These are phyloP conservation scores for Phyllostomus discolor DNA, from an alignment of 2,113 vertebrate species.

Conservation along the genomic window DNA sequence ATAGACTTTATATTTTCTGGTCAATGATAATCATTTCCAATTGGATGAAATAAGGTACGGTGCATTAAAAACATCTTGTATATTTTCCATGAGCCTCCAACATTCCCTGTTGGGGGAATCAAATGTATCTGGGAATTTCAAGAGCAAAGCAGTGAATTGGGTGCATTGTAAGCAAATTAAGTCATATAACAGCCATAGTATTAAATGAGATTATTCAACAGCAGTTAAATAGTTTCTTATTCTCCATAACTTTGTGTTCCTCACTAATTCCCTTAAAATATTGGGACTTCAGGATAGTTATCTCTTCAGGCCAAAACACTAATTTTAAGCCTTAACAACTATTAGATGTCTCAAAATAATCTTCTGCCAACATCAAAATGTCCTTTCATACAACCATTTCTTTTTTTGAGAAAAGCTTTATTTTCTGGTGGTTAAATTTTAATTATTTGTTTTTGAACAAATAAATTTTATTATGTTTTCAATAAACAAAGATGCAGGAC, in stretches of 20 bases:
- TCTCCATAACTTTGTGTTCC: background rate
- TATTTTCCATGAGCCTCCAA: background rate
- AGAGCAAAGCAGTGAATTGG: background rate
- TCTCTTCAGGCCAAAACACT: background rate
- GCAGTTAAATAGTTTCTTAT: background rate
- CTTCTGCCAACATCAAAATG: background rate
- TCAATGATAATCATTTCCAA: background rate
- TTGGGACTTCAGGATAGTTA: background rate
- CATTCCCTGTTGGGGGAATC: background rate
- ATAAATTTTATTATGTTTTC: conserved; percentile 29
- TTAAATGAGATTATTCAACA: background rate
- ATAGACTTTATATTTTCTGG: background rate
- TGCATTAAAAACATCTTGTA: background rate
- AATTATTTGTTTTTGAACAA: conserved; percentile 61
- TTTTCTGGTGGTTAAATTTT: conserved; percentile 48
- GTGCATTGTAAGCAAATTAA: background rate
- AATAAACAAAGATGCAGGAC: conserved; percentile 40
- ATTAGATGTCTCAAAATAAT: conserved; percentile 13
- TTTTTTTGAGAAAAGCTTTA: conserved; percentile 38
- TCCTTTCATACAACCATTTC: background rate
- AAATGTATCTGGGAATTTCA: background rate
- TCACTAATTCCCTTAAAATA: conserved; percentile 8
- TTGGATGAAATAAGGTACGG: background rate
- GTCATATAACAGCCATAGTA: background rate
- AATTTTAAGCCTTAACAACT: conserved; percentile 6